phyloP scores from a whole-genome alignment of 2,797 vertebrate species.

The Megalops cyprinoides region DNA sequence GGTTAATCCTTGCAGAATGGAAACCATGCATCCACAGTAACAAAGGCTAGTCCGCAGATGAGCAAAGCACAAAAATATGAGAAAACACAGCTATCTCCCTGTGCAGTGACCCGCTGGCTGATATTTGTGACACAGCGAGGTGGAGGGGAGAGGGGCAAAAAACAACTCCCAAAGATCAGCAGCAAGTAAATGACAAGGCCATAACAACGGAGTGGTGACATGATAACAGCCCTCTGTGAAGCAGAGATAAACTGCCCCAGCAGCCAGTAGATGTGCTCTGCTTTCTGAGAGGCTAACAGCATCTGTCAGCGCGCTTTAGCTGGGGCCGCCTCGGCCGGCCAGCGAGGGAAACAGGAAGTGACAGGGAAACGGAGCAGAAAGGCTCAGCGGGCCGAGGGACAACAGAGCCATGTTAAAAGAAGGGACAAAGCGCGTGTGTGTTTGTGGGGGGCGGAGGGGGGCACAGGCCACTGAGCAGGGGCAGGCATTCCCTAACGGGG shows the following conservation, averaged over 20 bases:
- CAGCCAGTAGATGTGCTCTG: slow-evolving; percentile 42
- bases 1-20: background rate
- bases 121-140: slow-evolving; percentile 34
- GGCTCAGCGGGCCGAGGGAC: slow-evolving; percentile 66
- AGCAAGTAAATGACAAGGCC: slow-evolving; percentile 33
- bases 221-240: slow-evolving; percentile 65
- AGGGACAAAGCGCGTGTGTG: slow-evolving; percentile 65
- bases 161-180: slow-evolving; percentile 42
- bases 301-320: slow-evolving; percentile 59
- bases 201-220: slow-evolving; percentile 35
- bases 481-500: slow-evolving; percentile 65
- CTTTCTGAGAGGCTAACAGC: slow-evolving; percentile 53
- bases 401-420: slow-evolving; percentile 66
- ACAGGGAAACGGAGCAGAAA: slow-evolving; percentile 64
- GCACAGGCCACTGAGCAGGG: slow-evolving; percentile 38
- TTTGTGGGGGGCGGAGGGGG: slow-evolving; percentile 40
- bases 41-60: slow-evolving; percentile 12
- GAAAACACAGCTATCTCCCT: slow-evolving; percentile 15
- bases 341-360: slow-evolving; percentile 60
- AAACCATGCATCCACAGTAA: slow-evolving; percentile 1
- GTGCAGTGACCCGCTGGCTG: slow-evolving; percentile 30
- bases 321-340: slow-evolving; percentile 53
- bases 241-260: slow-evolving; percentile 69
- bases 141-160: slow-evolving; percentile 5
- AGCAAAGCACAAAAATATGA: background rate